Percentiles rank a stretch among this genome's conserved stretches.
These are phyloP conservation scores for Akabosia matsudoensis DNA, from an alignment of 1,140 invertebrate genomes.

Conservation along the genomic window DNA sequence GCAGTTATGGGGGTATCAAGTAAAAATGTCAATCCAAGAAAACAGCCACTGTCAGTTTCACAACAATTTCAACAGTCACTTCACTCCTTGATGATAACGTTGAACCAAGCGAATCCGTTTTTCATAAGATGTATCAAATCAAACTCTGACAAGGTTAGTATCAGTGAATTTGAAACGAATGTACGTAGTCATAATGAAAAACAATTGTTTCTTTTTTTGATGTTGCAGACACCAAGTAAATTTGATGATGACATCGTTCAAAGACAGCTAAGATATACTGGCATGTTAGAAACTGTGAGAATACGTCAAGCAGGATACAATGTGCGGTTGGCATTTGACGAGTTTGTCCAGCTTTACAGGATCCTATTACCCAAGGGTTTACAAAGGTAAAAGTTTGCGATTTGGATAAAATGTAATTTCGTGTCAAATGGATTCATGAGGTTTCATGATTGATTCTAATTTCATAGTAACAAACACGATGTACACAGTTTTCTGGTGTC, in stretches of 20 bases:
- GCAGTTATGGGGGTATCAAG: slow-evolving; percentile 52
- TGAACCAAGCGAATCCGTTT: slow-evolving; percentile 93
- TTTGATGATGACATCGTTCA: slow-evolving; percentile 95
- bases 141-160: slow-evolving; percentile 83
- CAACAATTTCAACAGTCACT: slow-evolving; percentile 91
- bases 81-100: slow-evolving; percentile 84
- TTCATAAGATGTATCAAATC: slow-evolving; percentile 97
- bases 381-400: no score
- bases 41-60: slow-evolving; percentile 86
- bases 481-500: slow-evolving; percentile 74
- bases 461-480: slow-evolving; percentile 67
- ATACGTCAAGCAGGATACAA: slow-evolving; percentile 94
- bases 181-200: not conserved
- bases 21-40: slow-evolving; percentile 67
- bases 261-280: slow-evolving; percentile 80
- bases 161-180: no score
- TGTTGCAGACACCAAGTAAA: slow-evolving; percentile 69
- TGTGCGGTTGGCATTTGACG: slow-evolving; percentile 85
- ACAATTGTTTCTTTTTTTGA: slow-evolving; percentile 26
- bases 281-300: slow-evolving; percentile 93
- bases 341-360: slow-evolving; percentile 87
- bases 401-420: not conserved
- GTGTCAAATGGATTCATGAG: not conserved
- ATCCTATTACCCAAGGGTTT: slow-evolving; percentile 85
- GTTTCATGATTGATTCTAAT: no score